Conservation (phyloP, 2,797 vertebrate species). For the Cyprinella venusta region DNA sequence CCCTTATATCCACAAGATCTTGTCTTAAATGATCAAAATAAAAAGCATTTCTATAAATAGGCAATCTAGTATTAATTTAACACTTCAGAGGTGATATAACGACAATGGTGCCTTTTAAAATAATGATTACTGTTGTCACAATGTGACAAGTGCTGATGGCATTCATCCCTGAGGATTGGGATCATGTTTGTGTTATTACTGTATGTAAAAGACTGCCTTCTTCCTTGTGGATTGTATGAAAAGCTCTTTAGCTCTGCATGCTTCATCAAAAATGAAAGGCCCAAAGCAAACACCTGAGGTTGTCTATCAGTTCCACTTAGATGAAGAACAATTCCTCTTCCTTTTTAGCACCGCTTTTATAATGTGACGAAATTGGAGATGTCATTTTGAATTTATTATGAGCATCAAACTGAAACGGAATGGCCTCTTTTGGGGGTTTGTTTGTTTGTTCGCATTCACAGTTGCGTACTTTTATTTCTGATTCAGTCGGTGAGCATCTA, state of each 20-base stretch:
- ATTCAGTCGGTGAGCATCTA: constrained; percentile 38
- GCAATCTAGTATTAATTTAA: constrained; percentile 14
- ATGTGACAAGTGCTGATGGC: constrained; percentile 8
- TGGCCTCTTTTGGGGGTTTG: constrained; percentile 16
- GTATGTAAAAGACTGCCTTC: constrained; percentile 3
- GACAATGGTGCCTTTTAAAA: constrained; percentile 5
- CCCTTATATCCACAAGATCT: background rate
- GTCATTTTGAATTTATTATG: constrained; percentile 42
- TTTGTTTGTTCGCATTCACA: background rate
- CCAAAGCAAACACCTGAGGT: constrained; percentile 42
- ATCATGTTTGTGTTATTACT: constrained; percentile 31
- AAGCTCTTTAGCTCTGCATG: constrained; percentile 14
- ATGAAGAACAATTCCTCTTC: constrained; percentile 37
- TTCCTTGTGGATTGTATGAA: constrained; percentile 22
- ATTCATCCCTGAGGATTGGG: constrained; percentile 24
- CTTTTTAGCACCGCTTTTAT: constrained; percentile 16
- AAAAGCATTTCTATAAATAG: constrained; percentile 6
- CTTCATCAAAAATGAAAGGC: constrained; percentile 36
- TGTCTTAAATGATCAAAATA: background rate
- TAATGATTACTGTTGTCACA: background rate
- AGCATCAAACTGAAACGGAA: constrained; percentile 36
- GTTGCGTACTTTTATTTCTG: constrained; percentile 27
- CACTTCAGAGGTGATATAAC: background rate
- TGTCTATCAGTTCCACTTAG: constrained; percentile 47
- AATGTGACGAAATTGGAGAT: constrained; percentile 36